These are phyloP conservation scores for Neuroterus valhalla DNA, from an alignment of 1,140 invertebrate species.

Conservation along the genomic window DNA sequence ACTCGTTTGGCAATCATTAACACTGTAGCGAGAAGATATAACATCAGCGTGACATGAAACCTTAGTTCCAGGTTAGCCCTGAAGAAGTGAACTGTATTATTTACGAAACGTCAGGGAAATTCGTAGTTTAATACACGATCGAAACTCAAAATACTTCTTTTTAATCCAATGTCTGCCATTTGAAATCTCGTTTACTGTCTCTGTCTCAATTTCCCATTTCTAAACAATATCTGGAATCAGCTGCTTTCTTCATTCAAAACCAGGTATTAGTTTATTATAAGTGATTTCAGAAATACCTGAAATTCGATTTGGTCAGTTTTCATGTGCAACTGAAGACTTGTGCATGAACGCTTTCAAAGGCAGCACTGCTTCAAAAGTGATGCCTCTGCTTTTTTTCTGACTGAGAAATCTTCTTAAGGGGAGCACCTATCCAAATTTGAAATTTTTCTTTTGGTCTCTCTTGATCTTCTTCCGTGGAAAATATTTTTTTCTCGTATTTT, in stretches of 20 bases:
- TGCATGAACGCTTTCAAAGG: slow-evolving; percentile 1
- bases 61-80: no score
- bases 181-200: neutral
- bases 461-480: neutral
- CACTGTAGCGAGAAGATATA: no score
- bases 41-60: no score
- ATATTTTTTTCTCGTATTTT: no score
- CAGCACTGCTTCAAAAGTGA: neutral
- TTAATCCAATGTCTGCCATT: neutral
- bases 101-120: no score
- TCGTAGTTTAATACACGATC: no score
- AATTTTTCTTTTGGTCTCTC: neutral
- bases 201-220: neutral
- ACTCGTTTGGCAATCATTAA: no score
- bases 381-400: neutral
- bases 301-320: neutral
- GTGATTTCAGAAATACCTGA: neutral
- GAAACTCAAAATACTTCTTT: no score
- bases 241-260: neutral
- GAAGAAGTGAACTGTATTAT: no score
- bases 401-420: neutral
- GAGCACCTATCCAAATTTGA: neutral
- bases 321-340: neutral
- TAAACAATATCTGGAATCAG: neutral
- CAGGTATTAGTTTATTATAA: neutral